These are phyloP conservation scores for Pseudomyrmex pallidus DNA, from an alignment of 1,140 invertebrate genomes.

Conservation along the genomic window DNA sequence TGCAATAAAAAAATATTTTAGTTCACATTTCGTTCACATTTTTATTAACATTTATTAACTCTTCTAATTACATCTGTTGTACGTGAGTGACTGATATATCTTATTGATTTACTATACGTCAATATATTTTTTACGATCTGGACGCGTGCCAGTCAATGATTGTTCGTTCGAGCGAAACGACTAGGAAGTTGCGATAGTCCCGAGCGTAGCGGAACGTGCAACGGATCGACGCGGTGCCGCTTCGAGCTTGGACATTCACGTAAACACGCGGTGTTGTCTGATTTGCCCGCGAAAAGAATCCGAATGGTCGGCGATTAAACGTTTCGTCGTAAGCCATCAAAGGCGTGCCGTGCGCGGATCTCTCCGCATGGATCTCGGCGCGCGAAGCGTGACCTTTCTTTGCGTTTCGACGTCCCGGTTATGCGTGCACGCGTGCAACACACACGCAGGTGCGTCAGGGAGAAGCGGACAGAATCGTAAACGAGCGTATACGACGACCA, in stretches of 20 bases:
- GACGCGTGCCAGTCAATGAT: slow-evolving; percentile 40
- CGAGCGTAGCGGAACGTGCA: slow-evolving; percentile 4
- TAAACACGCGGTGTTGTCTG: slow-evolving; percentile 53
- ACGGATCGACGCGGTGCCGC: slow-evolving; percentile 6
- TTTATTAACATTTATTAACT: too few relatives aligned
- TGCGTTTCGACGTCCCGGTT: slow-evolving; percentile 22
- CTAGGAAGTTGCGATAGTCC: slow-evolving; percentile 54
- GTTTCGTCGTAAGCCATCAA: slow-evolving; percentile 63
- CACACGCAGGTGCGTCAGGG: slow-evolving; percentile 26
- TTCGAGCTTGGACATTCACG: slow-evolving; percentile 45
- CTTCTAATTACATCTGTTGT: too few relatives aligned
- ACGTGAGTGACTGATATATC: not conserved
- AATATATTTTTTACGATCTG: not conserved
- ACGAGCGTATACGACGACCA: slow-evolving; percentile 20
- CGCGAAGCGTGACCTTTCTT: slow-evolving; percentile 26
- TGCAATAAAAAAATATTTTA: too few relatives aligned
- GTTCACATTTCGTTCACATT: too few relatives aligned
- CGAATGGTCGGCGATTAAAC: slow-evolving; percentile 64
- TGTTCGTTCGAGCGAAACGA: slow-evolving; percentile 24
- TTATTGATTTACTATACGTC: not conserved
- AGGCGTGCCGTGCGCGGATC: slow-evolving; percentile 17
- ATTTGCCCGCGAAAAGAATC: slow-evolving; percentile 59
- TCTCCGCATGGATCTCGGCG: too few relatives aligned
- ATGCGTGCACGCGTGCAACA: slow-evolving; percentile 18
- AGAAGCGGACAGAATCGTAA: slow-evolving; percentile 41